Conservation (phyloP, 2,888 invertebrate genomes). For the Uloborus plumipes region DNA sequence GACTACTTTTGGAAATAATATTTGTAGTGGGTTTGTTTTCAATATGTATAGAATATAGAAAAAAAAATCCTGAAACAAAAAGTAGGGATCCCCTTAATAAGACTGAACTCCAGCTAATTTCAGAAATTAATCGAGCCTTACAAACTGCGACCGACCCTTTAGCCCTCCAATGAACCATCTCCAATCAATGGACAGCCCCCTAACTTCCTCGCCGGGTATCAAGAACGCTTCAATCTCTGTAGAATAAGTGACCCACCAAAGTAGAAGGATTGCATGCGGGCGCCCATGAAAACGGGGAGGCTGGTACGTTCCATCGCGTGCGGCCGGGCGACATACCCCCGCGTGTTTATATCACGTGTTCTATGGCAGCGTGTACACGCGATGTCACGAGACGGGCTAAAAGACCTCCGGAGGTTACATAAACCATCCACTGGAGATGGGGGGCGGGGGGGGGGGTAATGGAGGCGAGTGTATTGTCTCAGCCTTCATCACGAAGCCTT, state of each 20-base stretch:
- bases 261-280: conserved; percentile 47
- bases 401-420: conserved; percentile 38
- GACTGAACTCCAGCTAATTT: too few species aligned
- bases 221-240: conserved; percentile 36
- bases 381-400: conserved; percentile 54
- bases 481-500: conserved; percentile 49
- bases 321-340: conserved; percentile 35
- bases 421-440: conserved; percentile 22
- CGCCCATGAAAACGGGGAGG: conserved; percentile 12
- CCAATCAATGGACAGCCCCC: conserved; percentile 27
- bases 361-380: conserved; percentile 32
- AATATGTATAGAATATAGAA: too few species aligned
- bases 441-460: background rate
- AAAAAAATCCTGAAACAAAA: too few species aligned
- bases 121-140: too few species aligned
- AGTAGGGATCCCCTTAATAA: too few species aligned
- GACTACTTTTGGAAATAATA: too few species aligned
- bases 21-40: too few species aligned
- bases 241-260: conserved; percentile 37
- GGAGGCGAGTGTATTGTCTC: conserved; percentile 8
- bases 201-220: conserved; percentile 28
- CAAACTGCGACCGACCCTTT: too few species aligned
- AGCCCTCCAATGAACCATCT: background rate
- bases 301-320: conserved; percentile 33
- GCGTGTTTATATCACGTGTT: conserved; percentile 36